Conservation (phyloP, 2,113 vertebrate genomes). For the Noctilio leporinus region DNA sequence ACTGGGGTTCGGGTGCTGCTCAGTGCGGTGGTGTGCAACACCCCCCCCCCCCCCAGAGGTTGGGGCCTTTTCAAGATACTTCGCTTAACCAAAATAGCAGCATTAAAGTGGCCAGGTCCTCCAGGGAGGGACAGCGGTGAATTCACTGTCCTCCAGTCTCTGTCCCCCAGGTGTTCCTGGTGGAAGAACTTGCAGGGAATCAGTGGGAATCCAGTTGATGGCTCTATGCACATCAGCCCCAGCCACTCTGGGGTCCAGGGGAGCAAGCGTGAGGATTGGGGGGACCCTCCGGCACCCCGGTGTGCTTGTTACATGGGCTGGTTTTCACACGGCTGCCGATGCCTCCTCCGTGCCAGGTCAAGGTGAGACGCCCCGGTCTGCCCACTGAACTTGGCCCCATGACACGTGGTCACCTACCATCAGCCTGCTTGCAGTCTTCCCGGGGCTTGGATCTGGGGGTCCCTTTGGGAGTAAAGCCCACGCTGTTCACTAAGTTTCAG, state of each 20-base stretch:
- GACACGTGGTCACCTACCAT: too few relatives aligned
- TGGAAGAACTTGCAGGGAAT: background rate
- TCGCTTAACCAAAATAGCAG: background rate
- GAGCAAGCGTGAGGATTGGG: accelerated
- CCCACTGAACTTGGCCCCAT: background rate
- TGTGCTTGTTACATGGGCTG: too few relatives aligned
- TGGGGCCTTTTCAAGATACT: background rate
- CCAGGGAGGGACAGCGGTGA: too few relatives aligned
- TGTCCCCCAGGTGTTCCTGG: too few relatives aligned
- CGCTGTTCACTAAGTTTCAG: accelerated
- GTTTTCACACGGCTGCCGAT: background rate
- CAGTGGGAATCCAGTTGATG: background rate
- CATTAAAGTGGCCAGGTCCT: background rate
- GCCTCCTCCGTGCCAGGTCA: background rate
- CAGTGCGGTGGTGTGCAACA: background rate
- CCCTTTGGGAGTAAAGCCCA: background rate
- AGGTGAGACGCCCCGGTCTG: background rate
- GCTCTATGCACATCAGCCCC: background rate
- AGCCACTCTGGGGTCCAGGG: accelerated
- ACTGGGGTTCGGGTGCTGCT: background rate
- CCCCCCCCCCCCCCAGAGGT: background rate
- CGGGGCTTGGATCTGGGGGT: background rate
- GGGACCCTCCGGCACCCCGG: too few relatives aligned
- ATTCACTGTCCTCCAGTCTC: accelerated
- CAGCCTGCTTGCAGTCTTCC: background rate